Evolutionary conservation across 2,888 invertebrate species (phyloP), one percentile per base, ranked within the genome.

Genomic region (Adelphocoris suturalis): DNA sequence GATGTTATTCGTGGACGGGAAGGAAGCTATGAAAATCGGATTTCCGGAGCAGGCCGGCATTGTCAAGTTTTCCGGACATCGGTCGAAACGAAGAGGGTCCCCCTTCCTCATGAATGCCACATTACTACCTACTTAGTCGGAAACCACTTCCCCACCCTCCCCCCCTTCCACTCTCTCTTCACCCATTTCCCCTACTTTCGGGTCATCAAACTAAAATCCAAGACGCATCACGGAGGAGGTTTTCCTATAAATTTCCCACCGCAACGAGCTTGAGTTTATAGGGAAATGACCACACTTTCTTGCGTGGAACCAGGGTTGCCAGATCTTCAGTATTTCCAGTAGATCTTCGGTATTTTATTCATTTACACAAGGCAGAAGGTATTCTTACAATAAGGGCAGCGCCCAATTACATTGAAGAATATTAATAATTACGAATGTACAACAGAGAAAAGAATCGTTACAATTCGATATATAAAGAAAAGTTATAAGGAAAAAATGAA

Each of bases 191-290:
- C 3, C 11, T 23, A 68, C 68, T 68, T 68, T 68, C 68, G 23
- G 68, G 68, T 48, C 82, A 82, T 82, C 82, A 82, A 82, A 82
- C 82, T 82, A 52, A 19, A 52, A 82, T 82, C 52, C 82, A 82
- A 82, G 82, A 82, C 52, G 52, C 82, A 82, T 82, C 82, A 82
- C 47, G 19, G 81, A 19, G 23, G 68, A 68, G 23, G 52, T 68
- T 68, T 68, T 68, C 68, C 23, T 23, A 68, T 68, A 23, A 68
- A 23, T 68, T 68, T 3, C 23, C 23, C 0, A n/a, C n/a, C 68
- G 68, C 68, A 52, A 37, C 37, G 37, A 37, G 37, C 37, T 37
- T 37, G 3, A 37, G 3, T 37, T 37, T 37, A 37, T 37, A 7
- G 37, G 37, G 7, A 7, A 37, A 37, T 37, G 37, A n/a, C n/a